Base-by-base conservation (phyloP, 2,797 vertebrate genomes). In the Anableps anableps region DNA sequence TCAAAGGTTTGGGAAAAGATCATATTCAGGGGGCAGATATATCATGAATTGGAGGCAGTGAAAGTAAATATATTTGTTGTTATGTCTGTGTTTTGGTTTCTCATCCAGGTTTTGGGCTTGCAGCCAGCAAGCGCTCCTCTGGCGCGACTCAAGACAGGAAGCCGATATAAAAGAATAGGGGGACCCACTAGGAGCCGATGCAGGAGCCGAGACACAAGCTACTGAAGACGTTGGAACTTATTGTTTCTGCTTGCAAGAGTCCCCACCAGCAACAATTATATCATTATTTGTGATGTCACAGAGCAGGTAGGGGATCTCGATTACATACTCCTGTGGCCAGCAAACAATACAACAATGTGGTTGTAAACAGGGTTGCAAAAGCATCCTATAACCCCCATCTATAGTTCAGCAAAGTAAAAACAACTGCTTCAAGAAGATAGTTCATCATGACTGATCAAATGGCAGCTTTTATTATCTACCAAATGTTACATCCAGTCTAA, bases 141-240 rank as follows among this genome's bases (percentile, higher is more conserved):
- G 96, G 95, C 95, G 94, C 94, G 94, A 94, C 95, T 94, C 92
- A 92, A 95, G 95, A 96, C 96, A 96, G 96, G 95, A 96, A 95
- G 90, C 84, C 92, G 90, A 94, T 91, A 95, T 89, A 91, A 94
- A 95, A 96, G 96, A 96, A 96, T 94, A 81, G 90, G 88, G 85
- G 88, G 88, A 87, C 85, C 76, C 78, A 81, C 86, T 82, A 88
- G 94, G 93, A 95, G 93, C 91, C 93, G 73, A 83, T 77, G 80
- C 89, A 87, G 93, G 89, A 91, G 93, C 89, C 92, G 79, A 81
- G 87, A 85, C 88, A 86, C 92, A 83, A 88, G 92, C 87, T 88
- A 82, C 83, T 71, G 85, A 83, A 58, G 60, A 83, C 72, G 80
- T 90, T 86, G 89, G 94, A 96, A 94, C 94, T 93, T 92, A 94